Evolutionary conservation across 1,140 invertebrate species (phyloP).

Genomic region (Zaprionus kolodkinae): DNA sequence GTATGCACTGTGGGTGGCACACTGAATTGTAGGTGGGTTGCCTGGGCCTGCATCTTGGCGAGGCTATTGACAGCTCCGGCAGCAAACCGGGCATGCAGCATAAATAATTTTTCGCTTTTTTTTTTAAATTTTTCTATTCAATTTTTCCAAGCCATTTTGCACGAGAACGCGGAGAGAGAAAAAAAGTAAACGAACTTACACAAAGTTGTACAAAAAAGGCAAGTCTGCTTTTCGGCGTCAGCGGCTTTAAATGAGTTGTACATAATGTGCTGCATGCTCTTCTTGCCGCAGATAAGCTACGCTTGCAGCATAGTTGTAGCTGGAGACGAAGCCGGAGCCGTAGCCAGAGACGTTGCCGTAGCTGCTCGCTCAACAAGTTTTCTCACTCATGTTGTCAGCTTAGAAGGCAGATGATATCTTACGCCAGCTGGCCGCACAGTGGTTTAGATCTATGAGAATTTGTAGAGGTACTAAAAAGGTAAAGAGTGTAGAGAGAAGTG

Average conservation of each 20-base stretch:
- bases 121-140: slow-evolving; percentile 50
- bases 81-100: slow-evolving; percentile 64
- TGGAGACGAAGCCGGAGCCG: neutral
- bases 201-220: slow-evolving; percentile 64
- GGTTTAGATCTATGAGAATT: neutral
- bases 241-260: slow-evolving; percentile 77
- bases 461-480: too few species aligned
- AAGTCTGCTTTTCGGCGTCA: slow-evolving; percentile 34
- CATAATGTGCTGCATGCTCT: slow-evolving; percentile 53
- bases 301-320: slow-evolving; percentile 14
- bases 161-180: slow-evolving; percentile 12
- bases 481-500: too few species aligned
- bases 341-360: neutral
- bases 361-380: slow-evolving; percentile 72
- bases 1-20: slow-evolving; percentile 41
- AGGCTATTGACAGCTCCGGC: slow-evolving; percentile 73
- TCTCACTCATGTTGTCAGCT: slow-evolving; percentile 66
- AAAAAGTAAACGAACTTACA: slow-evolving; percentile 46
- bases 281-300: slow-evolving; percentile 39
- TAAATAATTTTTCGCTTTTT: slow-evolving; percentile 57
- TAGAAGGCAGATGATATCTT: slow-evolving; percentile 38
- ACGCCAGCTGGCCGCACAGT: slow-evolving; percentile 12
- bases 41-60: slow-evolving; percentile 17
- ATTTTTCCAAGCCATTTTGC: slow-evolving; percentile 79
- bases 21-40: neutral